These are phyloP conservation scores for Oreochromis tanganicae DNA, from an alignment of 2,113 vertebrate genomes.

Conservation along the genomic window DNA sequence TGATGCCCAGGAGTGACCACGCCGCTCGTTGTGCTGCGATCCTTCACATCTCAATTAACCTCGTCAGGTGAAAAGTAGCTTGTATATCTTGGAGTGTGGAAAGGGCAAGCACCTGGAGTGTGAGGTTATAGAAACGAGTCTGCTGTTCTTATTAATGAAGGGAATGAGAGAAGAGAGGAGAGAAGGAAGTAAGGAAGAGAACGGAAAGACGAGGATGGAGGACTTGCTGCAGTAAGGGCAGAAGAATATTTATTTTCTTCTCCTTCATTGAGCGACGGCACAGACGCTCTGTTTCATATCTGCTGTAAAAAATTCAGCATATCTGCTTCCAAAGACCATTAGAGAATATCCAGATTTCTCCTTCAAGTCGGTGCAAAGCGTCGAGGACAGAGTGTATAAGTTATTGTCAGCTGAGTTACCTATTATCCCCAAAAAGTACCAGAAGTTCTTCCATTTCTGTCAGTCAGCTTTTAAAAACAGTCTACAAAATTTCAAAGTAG, in stretches of 20 bases:
- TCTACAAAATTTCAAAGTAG: not conserved
- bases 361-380: not conserved
- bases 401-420: not conserved
- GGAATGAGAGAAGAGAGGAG: not conserved
- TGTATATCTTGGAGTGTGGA: not conserved
- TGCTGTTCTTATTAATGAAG: not conserved
- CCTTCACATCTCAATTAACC: slow-evolving; percentile 25
- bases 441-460: not conserved
- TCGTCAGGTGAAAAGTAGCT: not conserved
- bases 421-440: not conserved
- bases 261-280: not conserved
- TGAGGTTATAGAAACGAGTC: not conserved
- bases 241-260: not conserved
- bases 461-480: not conserved
- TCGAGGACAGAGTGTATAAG: not conserved
- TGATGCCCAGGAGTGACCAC: not conserved
- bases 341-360: not conserved
- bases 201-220: not conserved
- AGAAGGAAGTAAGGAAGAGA: not conserved
- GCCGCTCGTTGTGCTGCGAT: not conserved
- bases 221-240: not conserved
- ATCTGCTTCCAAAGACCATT: not conserved
- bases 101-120: not conserved
- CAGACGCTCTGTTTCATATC: not conserved
- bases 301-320: not conserved